These are phyloP conservation scores for Tenualosa ilisha DNA, from an alignment of 2,797 vertebrate species.

Conservation along the genomic window DNA sequence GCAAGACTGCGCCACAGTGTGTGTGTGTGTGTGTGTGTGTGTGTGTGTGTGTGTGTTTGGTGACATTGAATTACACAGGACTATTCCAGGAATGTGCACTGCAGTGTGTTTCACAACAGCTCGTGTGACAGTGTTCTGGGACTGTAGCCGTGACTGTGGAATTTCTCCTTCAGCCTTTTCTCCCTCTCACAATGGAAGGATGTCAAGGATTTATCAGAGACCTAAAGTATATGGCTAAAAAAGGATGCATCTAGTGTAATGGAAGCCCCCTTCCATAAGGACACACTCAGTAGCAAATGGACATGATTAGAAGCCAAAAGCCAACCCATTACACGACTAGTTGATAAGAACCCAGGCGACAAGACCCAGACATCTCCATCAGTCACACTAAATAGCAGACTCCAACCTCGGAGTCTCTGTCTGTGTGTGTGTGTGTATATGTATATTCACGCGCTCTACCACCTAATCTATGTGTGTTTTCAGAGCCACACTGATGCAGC, in stretches of 20 bases:
- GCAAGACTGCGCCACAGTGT: not conserved
- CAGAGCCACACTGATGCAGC: too few species aligned
- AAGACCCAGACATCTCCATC: not conserved
- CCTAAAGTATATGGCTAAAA: not conserved
- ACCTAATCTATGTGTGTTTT: too few species aligned
- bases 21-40: not conserved
- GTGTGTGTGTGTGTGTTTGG: not conserved
- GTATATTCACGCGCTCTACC: too few species aligned
- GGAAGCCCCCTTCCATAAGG: not conserved
- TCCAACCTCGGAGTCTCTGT: not conserved
- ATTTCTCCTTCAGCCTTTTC: not conserved
- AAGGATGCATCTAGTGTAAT: not conserved
- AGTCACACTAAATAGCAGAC: not conserved
- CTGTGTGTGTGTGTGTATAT: too few species aligned
- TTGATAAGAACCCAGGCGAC: not conserved
- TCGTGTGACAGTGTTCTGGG: slow-evolving; percentile 9
- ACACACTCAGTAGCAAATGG: not conserved
- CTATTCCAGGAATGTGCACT: slow-evolving; percentile 21
- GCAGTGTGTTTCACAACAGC: not conserved
- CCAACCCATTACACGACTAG: not conserved
- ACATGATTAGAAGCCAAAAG: not conserved
- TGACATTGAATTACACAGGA: slow-evolving; percentile 22
- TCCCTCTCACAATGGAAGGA: not conserved
- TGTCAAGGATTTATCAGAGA: not conserved
- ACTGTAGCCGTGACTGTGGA: not conserved